Base-by-base conservation (phyloP, 2,888 invertebrate species). In the Holacanthella duospinosa region DNA sequence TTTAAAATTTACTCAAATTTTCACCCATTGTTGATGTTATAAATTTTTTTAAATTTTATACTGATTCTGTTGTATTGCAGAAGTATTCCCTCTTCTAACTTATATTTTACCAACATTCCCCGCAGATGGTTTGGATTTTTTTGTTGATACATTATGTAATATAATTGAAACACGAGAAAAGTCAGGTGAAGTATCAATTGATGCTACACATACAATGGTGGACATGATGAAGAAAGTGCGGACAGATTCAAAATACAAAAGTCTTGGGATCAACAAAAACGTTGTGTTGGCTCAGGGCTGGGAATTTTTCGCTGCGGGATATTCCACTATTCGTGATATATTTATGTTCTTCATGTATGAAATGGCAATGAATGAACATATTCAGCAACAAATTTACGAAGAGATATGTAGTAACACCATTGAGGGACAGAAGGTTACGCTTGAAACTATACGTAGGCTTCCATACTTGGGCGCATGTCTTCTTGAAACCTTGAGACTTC, bases 281-380 rank as follows among this genome's bases (percentile, higher is more conserved):
- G 58, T 58, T 21, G 29, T 67, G 1, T 59, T 62, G 29, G 63
- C 65, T 2, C 67, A 67, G 58, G 67, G 63, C 1, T 60, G 65
- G 26, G 67, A 67, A 62, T 63, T 67, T 60, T 67, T 67, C 54
- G 28, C 64, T 21, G 67, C 67, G 4, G 67, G 65, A 1, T 67
- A 60, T 29, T 63, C 62, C 28, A 60, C 62, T 16, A 54, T 67
- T 6, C 21, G 59, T 1, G 60, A 43, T 9, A 55, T 62, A 24
- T 28, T 59, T 6, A 19, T 53, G 2, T 28, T 62, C 9, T 62
- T 64, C 16, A 29, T 62, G 1, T 64, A 64, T 29, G 55, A 62
- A 24, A 29, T 64, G 43, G 64, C 60, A 19, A 59, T 48, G 29
- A 44, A 64, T 53, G 36, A 55, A 1, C 55, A 59, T 4, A 44